Evolutionary conservation across 2,797 vertebrate genomes (phyloP).

Genomic region (Bothrops alternatus): DNA sequence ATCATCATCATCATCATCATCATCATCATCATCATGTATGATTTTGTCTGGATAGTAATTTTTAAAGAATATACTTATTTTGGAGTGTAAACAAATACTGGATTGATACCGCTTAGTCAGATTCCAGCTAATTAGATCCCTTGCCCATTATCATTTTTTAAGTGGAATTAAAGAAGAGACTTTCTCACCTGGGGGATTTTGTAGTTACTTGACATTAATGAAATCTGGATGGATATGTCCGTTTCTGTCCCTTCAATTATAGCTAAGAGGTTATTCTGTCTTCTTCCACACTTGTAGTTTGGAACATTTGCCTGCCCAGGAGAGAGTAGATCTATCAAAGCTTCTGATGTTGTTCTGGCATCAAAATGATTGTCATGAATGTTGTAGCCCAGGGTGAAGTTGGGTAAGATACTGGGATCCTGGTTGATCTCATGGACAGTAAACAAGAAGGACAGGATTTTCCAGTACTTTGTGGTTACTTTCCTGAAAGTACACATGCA

Average conservation of each 20-base stretch:
- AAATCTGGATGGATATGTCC: neutral
- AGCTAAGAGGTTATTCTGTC: neutral
- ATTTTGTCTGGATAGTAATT: neutral
- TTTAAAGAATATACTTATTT: neutral
- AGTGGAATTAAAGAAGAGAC: neutral
- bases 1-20: too few species aligned
- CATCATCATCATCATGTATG: too few species aligned
- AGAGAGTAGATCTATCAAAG: neutral
- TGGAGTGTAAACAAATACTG: neutral
- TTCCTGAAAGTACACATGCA: neutral
- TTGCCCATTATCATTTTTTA: neutral
- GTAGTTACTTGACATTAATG: neutral
- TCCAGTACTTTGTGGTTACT: neutral
- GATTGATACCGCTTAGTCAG: neutral
- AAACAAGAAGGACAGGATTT: neutral
- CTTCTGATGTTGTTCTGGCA: neutral
- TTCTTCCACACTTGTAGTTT: neutral
- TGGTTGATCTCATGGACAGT: neutral
- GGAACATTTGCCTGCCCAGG: neutral
- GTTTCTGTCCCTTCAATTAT: neutral
- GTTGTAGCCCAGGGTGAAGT: neutral
- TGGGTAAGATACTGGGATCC: neutral
- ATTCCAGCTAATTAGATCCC: neutral
- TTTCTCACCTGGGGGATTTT: neutral
- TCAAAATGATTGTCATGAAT: neutral